Percentiles rank a stretch among this genome's conserved stretches.
Conservation (phyloP, 2,797 vertebrate genomes). For the Chaenodraco wilsoni region DNA sequence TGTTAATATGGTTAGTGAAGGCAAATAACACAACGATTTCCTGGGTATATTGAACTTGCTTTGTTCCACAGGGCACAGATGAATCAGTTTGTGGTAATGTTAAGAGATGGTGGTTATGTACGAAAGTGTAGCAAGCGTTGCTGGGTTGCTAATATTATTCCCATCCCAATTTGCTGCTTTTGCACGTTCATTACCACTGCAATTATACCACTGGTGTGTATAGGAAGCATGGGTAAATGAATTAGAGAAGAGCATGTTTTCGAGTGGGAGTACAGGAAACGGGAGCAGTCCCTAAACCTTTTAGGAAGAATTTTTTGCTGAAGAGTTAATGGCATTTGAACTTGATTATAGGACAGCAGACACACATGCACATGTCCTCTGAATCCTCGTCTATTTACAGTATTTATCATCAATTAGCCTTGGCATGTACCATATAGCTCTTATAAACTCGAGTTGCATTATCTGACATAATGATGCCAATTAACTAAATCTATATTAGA, state of each 20-base stretch:
- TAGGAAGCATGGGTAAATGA: slow-evolving; percentile 84
- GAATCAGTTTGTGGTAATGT: slow-evolving; percentile 23
- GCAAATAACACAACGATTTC: no score
- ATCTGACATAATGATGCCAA: slow-evolving; percentile 57
- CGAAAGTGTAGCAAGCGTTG: slow-evolving; percentile 49
- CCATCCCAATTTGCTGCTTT: slow-evolving; percentile 89
- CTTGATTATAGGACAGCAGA: slow-evolving; percentile 82
- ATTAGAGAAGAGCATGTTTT: slow-evolving; percentile 83
- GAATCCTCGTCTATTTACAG: slow-evolving; percentile 60
- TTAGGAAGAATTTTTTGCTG: slow-evolving; percentile 82
- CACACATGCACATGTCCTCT: slow-evolving; percentile 53
- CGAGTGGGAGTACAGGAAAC: slow-evolving; percentile 72
- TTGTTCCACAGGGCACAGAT: slow-evolving; percentile 1
- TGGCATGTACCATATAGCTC: slow-evolving; percentile 31
- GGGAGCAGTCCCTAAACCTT: slow-evolving; percentile 75
- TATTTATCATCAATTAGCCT: slow-evolving; percentile 54
- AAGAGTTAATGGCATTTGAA: slow-evolving; percentile 84
- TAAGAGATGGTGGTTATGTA: slow-evolving; percentile 43
- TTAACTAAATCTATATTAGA: slow-evolving; percentile 29
- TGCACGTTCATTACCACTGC: slow-evolving; percentile 86
- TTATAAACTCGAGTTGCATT: slow-evolving; percentile 37
- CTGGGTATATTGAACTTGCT: no score
- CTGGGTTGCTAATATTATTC: slow-evolving; percentile 83
- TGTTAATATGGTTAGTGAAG: no score
- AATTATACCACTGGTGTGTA: slow-evolving; percentile 87